Conservation (phyloP, 2,113 vertebrate species). For the Crotalus horridus region DNA sequence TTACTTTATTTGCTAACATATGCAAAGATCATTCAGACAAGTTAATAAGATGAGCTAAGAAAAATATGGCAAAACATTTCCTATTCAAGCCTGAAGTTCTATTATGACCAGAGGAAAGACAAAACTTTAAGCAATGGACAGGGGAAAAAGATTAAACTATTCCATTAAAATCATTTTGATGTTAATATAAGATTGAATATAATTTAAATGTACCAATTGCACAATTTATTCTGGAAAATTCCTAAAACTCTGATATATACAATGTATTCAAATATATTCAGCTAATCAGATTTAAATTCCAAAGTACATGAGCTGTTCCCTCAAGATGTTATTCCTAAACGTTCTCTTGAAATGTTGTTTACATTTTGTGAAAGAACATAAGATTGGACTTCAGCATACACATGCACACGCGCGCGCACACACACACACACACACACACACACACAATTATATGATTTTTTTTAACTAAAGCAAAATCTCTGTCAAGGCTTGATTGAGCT, state of each 20-base stretch:
- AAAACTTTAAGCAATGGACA: not conserved
- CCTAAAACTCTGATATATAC: conserved; percentile 1
- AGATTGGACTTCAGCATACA: conserved; percentile 12
- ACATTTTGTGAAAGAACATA: conserved; percentile 21
- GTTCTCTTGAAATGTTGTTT: conserved; percentile 20
- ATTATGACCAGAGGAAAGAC: not conserved
- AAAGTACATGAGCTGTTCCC: conserved; percentile 1
- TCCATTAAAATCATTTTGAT: not conserved
- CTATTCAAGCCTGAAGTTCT: not conserved
- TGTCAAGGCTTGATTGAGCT: conserved; percentile 2
- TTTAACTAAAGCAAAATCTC: not conserved
- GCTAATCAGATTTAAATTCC: conserved; percentile 25
- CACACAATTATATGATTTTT: not conserved
- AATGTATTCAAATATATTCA: conserved; percentile 15
- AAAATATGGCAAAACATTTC: not conserved
- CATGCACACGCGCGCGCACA: rapidly evolving
- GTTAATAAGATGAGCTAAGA: not conserved
- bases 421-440: not conserved
- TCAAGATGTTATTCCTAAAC: conserved; percentile 20
- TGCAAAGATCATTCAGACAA: not conserved
- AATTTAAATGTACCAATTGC: not conserved
- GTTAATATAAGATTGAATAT: not conserved
- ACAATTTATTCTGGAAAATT: not conserved
- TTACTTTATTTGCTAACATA: not conserved
- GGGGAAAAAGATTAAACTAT: not conserved